Base-by-base conservation (phyloP, 2,888 invertebrate genomes). In the Eretmocerus hayati region DNA sequence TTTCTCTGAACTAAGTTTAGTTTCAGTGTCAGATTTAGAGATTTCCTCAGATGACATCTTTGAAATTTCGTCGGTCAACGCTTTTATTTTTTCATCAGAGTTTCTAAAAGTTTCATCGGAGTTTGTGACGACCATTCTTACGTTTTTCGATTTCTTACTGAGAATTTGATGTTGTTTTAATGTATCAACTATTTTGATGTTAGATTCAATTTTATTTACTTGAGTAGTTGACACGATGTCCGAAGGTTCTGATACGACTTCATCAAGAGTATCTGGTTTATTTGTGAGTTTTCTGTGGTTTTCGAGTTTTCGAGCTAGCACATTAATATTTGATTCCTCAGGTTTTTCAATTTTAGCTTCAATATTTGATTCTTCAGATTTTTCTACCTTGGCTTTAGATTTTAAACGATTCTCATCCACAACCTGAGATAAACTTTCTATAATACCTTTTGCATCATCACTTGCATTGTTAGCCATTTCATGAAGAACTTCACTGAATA, bases 91-190 rank as follows among this genome's bases (percentile, higher is more conserved):
- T 26, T 26, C 26, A 26, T 26, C 26, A 26, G 26, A 26, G 6
- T 11, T 26, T 26, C 26, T n/a, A 26, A 6, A 9, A 9, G 26
- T 9, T 6, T 9, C 6, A 26, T 26, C 26, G 6, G 8, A 42
- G 5, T 37, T 49, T 48, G 22, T 44, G 11, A 33, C 33, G 21
- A 22, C 13, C 42, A 13, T 46, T 43, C 53, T 47, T 26, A 38
- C 20, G 16, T 13, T 38, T 13, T 44, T 39, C 15, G n/a, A 19
- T 48, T 48, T 44, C 8, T 6, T 26, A 42, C 42, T 48, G 9
- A 15, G 36, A 6, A 39, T 30, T 30, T 26, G 4, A 22, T 4
- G 21, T 40, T 31, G 13, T 8, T 2, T 18, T 42, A 47, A 23
- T 35, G 30, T 9, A 42, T 50, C n/a, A 15, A 15, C 4, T 32